Conservation (phyloP, 2,797 vertebrate genomes). For the Hippocampus kuda region DNA sequence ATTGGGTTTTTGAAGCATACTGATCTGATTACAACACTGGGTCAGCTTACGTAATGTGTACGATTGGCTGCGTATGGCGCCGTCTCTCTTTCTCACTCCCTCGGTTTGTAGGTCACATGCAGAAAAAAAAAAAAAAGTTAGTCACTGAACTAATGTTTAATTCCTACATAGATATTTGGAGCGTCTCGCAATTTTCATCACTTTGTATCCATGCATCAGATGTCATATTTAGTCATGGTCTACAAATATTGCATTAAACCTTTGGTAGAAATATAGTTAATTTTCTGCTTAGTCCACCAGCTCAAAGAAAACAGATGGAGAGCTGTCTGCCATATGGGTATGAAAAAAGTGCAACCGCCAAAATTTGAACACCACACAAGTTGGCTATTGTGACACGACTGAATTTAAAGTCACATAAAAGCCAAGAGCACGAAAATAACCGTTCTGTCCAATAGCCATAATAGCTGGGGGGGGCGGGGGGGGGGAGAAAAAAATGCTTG, state of each 20-base stretch:
- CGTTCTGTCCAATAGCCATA: slow-evolving; percentile 42
- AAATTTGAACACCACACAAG: background rate
- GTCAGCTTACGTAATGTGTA: slow-evolving; percentile 59
- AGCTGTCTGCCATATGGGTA: background rate
- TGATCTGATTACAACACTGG: slow-evolving; percentile 13
- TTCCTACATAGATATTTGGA: background rate
- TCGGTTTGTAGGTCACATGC: background rate
- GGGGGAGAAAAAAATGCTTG: slow-evolving; percentile 30
- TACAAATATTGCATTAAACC: background rate
- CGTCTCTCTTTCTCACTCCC: background rate
- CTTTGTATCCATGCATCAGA: background rate
- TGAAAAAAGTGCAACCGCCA: background rate
- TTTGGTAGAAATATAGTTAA: background rate
- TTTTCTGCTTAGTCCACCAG: background rate
- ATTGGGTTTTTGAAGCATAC: slow-evolving; percentile 9
- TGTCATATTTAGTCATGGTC: background rate
- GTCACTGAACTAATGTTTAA: background rate
- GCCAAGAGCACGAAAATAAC: background rate
- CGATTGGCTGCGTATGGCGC: slow-evolving; percentile 32
- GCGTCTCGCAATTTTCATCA: background rate
- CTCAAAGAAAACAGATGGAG: background rate
- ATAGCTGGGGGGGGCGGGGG: slow-evolving; percentile 23
- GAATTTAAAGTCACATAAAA: no score
- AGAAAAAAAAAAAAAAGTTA: background rate
- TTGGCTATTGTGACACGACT: no score